phyloP scores from a whole-genome alignment of 2,888 invertebrate species.

The Tipula lateralis region DNA sequence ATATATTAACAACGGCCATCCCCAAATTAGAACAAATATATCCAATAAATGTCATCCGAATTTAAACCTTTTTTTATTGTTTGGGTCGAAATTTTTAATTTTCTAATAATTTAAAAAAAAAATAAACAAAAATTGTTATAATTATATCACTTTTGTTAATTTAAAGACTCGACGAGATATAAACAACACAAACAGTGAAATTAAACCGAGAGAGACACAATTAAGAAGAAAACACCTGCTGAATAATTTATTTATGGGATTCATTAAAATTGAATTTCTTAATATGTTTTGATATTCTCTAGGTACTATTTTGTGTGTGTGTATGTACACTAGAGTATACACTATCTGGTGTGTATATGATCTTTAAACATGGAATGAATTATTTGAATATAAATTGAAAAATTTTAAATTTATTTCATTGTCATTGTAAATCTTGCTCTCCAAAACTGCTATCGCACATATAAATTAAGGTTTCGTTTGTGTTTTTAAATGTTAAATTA shows the following conservation, averaged over 20 bases:
- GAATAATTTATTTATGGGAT: constrained; percentile 1
- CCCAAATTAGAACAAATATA: neutral
- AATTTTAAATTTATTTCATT: neutral
- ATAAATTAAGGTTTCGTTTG: neutral
- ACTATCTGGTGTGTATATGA: neutral
- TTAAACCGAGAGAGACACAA: neutral
- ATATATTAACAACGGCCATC: neutral
- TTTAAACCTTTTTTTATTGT: neutral
- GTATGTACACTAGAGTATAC: neutral
- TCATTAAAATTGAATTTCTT: neutral
- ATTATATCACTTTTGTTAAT: constrained; percentile 5
- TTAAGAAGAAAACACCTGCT: neutral
- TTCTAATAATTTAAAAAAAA: neutral
- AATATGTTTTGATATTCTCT: neutral
- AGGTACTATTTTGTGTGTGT: neutral
- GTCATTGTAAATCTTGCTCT: neutral
- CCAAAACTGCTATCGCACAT: neutral
- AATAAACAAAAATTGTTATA: neutral
- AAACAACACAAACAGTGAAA: neutral
- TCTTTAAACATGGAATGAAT: neutral
- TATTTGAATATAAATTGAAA: neutral
- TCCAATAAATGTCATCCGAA: neutral
- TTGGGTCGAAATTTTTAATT: neutral
- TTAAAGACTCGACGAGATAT: neutral
- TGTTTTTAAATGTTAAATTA: neutral